Evolutionary conservation across 2,113 vertebrate species (phyloP).

Genomic region (Diphyllodes magnificus): DNA sequence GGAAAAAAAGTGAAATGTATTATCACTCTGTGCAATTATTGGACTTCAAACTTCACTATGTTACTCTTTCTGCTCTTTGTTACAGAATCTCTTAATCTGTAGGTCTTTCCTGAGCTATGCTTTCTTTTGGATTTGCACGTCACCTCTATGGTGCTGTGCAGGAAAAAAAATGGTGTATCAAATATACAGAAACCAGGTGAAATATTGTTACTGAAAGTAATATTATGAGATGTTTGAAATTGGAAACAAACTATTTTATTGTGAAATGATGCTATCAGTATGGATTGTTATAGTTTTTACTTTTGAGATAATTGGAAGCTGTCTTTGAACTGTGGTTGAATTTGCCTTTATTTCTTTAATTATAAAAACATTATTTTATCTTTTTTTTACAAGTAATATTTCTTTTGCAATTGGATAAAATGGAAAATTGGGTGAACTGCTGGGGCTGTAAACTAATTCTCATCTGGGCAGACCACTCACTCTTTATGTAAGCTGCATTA

Average conservation of each 20-base stretch:
- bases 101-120: background rate
- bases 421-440: background rate
- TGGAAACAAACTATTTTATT: background rate
- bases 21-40: background rate
- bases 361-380: background rate
- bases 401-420: background rate
- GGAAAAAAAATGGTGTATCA: background rate
- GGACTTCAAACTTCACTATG: background rate
- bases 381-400: rapidly evolving
- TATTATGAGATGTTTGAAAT: background rate
- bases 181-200: background rate
- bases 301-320: background rate
- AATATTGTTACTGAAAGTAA: background rate
- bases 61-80: background rate
- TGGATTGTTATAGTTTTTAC: background rate
- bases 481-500: background rate
- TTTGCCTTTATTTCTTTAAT: background rate
- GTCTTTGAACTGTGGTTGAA: background rate
- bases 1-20: background rate
- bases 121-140: background rate
- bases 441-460: background rate
- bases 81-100: background rate
- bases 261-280: background rate
- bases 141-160: background rate
- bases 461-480: background rate